Evolutionary conservation across 2,888 invertebrate genomes (phyloP).

Genomic region (Drosophila helvetica): DNA sequence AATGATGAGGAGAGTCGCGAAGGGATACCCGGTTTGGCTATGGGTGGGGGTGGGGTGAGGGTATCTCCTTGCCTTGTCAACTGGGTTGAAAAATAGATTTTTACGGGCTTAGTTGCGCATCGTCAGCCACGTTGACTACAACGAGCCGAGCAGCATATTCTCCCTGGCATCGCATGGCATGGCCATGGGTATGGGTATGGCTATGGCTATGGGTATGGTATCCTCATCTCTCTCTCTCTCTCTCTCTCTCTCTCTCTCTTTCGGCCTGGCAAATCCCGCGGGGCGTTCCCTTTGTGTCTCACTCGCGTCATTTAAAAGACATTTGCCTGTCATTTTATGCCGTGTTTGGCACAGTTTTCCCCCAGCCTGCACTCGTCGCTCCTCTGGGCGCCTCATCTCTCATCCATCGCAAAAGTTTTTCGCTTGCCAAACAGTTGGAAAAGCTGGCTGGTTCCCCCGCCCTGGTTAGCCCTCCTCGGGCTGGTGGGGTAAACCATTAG

Average conservation of each 20-base stretch:
- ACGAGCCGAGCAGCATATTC: slow-evolving; percentile 40
- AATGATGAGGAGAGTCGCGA: slow-evolving; percentile 12
- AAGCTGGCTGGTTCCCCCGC: not conserved
- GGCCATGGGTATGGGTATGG: slow-evolving; percentile 2
- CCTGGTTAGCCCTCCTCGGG: not conserved
- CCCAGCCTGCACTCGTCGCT: slow-evolving; percentile 16
- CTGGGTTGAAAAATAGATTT: slow-evolving; percentile 79
- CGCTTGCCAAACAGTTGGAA: slow-evolving; percentile 60
- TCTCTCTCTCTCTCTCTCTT: too few species aligned
- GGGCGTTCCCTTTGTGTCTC: slow-evolving; percentile 78
- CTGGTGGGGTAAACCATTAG: slow-evolving; percentile 57
- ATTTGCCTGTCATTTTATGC: slow-evolving; percentile 82
- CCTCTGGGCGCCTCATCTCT: slow-evolving; percentile 27
- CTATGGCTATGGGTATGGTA: slow-evolving; percentile 29
- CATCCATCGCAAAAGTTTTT: slow-evolving; percentile 46
- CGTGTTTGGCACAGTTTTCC: slow-evolving; percentile 77
- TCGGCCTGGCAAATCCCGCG: slow-evolving; percentile 66
- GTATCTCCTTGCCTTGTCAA: slow-evolving; percentile 64
- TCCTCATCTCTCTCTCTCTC: slow-evolving; percentile 15
- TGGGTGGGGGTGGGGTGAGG: not conserved
- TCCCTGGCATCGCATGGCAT: slow-evolving; percentile 20
- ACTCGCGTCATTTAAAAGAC: slow-evolving; percentile 81
- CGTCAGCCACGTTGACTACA: slow-evolving; percentile 69
- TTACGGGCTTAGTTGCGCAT: slow-evolving; percentile 77
- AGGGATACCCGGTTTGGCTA: slow-evolving; percentile 17